Base-by-base conservation (phyloP, 2,113 vertebrate species). In the Neogobius melanostomus region DNA sequence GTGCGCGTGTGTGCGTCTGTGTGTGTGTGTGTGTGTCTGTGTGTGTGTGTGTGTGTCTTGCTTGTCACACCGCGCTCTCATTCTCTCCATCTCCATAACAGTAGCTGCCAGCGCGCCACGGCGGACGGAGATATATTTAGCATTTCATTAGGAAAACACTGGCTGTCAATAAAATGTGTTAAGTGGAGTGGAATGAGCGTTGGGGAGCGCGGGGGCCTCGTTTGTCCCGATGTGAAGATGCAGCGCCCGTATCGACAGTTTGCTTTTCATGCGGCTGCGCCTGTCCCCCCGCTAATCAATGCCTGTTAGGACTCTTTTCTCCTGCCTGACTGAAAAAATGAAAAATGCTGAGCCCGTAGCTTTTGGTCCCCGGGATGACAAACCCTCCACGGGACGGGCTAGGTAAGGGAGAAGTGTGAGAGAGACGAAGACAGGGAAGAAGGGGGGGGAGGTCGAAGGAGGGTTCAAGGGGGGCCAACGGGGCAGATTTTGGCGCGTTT, bases 101-200 rank as follows among this genome's bases (percentile, higher is more conserved):
- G 90, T 77, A 64, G 86, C 90, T 91, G 88, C 84, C 89, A 89
- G 79, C 59, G 42, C 64, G n/a, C 71, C 82, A 44, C 81, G 80
- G 88, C 86, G 75, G 60, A 79, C 84, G 85, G 86, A 89, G 89
- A 92, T 92, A 90, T 90, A 91, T 91, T 91, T 90, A 91, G 90
- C 90, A 88, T 91, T 91, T 92, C 90, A 90, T 91, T 91, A 91
- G 91, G 87, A 90, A 90, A 90, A 90, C 89, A 90, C 87, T 86
- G 86, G 82, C 90, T 91, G 90, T 92, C 91, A 90, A 90, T 92
- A 90, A 91, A 91, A 92, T 90, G 91, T 87, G 90, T 90, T 92
- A 90, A 91, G 89, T 90, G 88, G 89, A 89, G 90, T 90, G 86
- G 89, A 91, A 91, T 91, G 91, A 91, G 89, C 86, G 77, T 84